Percentiles rank a stretch among this genome's conserved stretches.
phyloP scores from a whole-genome alignment of 2,113 vertebrate genomes.

The Romanogobio albipinnatus region DNA sequence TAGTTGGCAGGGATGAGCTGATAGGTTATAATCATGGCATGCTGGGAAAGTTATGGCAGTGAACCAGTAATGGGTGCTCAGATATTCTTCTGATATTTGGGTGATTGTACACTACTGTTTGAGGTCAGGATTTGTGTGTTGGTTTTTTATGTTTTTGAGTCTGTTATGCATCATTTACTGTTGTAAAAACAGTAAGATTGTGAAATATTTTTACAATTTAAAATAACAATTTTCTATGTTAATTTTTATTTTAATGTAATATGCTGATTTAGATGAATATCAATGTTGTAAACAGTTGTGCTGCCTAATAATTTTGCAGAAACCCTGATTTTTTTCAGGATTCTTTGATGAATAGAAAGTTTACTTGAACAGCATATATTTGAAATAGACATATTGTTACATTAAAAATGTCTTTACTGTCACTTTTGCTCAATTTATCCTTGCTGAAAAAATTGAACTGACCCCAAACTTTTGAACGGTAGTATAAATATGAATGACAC shows the following conservation, averaged over 20 bases:
- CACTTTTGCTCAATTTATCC: not conserved
- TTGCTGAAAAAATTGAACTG: not conserved
- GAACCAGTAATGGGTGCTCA: conserved; percentile 48
- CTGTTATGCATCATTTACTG: not conserved
- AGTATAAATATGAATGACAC: not conserved
- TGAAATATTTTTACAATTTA: not conserved
- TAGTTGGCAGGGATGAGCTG: conserved; percentile 46
- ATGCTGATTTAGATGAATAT: not conserved
- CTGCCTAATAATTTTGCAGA: no score
- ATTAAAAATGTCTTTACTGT: not conserved
- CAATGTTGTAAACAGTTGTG: no score
- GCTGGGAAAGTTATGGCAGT: conserved; percentile 55
- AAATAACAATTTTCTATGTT: not conserved
- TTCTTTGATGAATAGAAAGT: not conserved
- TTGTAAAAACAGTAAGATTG: not conserved
- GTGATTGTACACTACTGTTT: not conserved
- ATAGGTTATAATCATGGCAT: conserved; percentile 40
- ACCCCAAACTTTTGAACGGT: not conserved
- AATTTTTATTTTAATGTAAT: not conserved
- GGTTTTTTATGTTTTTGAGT: not conserved
- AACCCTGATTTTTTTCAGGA: not conserved
- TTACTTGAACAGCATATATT: not conserved
- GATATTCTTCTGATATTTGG: not conserved
- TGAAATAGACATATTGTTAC: not conserved
- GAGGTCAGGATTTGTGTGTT: not conserved